Percentiles rank a stretch among this genome's conserved stretches.
Evolutionary conservation across 2,113 vertebrate genomes (phyloP).

Genomic region (Nycticryphes semicollaris): DNA sequence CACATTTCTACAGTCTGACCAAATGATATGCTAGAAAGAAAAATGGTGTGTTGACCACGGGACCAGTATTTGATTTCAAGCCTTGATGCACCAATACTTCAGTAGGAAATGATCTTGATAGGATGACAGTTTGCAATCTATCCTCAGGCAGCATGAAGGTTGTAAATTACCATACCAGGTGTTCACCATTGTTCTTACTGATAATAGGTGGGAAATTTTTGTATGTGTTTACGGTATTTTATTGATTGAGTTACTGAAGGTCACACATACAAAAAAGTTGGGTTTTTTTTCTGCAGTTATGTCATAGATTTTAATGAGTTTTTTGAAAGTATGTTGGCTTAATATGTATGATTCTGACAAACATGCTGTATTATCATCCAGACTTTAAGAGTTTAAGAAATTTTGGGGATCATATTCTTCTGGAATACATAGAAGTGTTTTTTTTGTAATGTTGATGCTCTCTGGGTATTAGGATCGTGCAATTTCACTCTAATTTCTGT

Average conservation of each 20-base stretch:
- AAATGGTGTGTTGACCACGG: not conserved
- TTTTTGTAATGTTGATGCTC: not conserved
- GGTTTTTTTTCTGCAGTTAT: not conserved
- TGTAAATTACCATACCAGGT: conserved; percentile 28
- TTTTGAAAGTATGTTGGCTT: not conserved
- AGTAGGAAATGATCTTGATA: not conserved
- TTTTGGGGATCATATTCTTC: not conserved
- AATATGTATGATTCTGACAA: not conserved
- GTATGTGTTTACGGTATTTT: not conserved
- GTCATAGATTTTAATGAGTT: not conserved
- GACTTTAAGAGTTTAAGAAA: not conserved
- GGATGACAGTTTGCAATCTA: not conserved
- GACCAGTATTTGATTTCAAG: conserved; percentile 21
- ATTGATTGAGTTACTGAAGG: conserved; percentile 25
- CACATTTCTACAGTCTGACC: not conserved
- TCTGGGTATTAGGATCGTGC: not conserved
- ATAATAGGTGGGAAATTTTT: not conserved
- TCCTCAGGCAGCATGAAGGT: not conserved
- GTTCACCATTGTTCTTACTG: conserved; percentile 23
- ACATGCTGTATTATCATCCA: not conserved
- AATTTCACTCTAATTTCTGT: not conserved
- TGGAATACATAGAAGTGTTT: not conserved
- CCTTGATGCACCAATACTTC: not conserved
- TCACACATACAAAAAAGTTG: not conserved
- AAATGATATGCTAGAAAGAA: not conserved